phyloP scores from a whole-genome alignment of 2,797 vertebrate genomes.

The Tiaroga cobitis region DNA sequence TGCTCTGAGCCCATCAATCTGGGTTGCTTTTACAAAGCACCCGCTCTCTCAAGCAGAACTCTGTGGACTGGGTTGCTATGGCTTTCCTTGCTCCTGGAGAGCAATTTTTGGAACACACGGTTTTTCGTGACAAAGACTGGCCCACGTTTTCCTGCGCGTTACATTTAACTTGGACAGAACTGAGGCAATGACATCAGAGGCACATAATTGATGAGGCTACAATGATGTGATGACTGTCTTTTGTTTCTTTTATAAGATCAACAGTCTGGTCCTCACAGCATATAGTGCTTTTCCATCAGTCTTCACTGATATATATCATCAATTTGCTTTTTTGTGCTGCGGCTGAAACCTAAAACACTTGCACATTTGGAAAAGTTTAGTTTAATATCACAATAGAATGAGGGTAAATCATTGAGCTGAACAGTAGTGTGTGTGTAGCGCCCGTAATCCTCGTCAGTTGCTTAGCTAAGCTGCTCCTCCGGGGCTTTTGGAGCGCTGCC shows the following conservation, averaged over 20 bases:
- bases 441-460: conserved; percentile 43
- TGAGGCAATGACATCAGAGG: conserved; percentile 62
- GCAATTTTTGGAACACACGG: conserved; percentile 75
- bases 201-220: conserved; percentile 52
- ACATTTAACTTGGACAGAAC: conserved; percentile 59
- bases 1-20: conserved; percentile 75
- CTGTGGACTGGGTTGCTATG: conserved; percentile 80
- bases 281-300: conserved; percentile 66
- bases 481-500: conserved; percentile 37
- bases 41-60: conserved; percentile 71
- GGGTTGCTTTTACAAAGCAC: conserved; percentile 73
- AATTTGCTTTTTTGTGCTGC: conserved; percentile 37
- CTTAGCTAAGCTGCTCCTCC: conserved; percentile 60
- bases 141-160: conserved; percentile 22
- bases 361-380: conserved; percentile 75
- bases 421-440: conserved; percentile 33
- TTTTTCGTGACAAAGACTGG: conserved; percentile 67
- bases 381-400: conserved; percentile 75
- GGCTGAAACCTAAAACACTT: conserved; percentile 75
- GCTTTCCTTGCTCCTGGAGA: conserved; percentile 68
- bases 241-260: conserved; percentile 63
- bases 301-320: conserved; percentile 72
- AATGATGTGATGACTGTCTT: conserved; percentile 50
- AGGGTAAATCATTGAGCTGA: conserved; percentile 51
- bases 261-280: conserved; percentile 65